These are phyloP conservation scores for Fragum whitleyi DNA, from an alignment of 2,888 invertebrate genomes.

Conservation along the genomic window DNA sequence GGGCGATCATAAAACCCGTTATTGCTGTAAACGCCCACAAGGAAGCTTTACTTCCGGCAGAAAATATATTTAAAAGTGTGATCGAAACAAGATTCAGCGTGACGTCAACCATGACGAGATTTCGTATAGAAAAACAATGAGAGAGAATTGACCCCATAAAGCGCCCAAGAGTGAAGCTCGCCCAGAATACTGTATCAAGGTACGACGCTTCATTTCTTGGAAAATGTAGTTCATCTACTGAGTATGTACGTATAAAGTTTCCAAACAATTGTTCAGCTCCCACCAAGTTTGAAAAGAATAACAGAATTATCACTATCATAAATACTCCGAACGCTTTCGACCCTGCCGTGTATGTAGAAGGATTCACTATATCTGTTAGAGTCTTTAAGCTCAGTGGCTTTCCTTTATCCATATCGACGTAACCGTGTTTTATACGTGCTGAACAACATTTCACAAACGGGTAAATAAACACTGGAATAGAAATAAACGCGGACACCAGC, in stretches of 20 bases:
- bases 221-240: slow-evolving; percentile 61
- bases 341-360: slow-evolving; percentile 53
- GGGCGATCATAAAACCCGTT: slow-evolving; percentile 58
- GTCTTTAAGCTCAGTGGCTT: neutral
- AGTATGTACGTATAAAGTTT: slow-evolving; percentile 62
- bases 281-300: slow-evolving; percentile 53
- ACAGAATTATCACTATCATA: slow-evolving; percentile 45
- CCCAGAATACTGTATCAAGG: slow-evolving; percentile 64
- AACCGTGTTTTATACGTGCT: neutral
- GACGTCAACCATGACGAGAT: slow-evolving; percentile 52
- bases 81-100: slow-evolving; percentile 48
- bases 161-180: slow-evolving; percentile 61
- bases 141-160: slow-evolving; percentile 53
- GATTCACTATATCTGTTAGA: slow-evolving; percentile 39
- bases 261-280: slow-evolving; percentile 65
- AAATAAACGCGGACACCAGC: slow-evolving; percentile 38
- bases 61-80: slow-evolving; percentile 57
- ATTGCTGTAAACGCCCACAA: slow-evolving; percentile 61
- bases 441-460: slow-evolving; percentile 35
- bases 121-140: slow-evolving; percentile 52
- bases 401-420: neutral
- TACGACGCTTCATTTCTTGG: slow-evolving; percentile 62
- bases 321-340: slow-evolving; percentile 44
- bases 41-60: slow-evolving; percentile 37
- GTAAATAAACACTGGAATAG: slow-evolving; percentile 56